These are phyloP conservation scores for Oligia fasciuncula DNA, from an alignment of 2,888 invertebrate genomes.

Conservation along the genomic window DNA sequence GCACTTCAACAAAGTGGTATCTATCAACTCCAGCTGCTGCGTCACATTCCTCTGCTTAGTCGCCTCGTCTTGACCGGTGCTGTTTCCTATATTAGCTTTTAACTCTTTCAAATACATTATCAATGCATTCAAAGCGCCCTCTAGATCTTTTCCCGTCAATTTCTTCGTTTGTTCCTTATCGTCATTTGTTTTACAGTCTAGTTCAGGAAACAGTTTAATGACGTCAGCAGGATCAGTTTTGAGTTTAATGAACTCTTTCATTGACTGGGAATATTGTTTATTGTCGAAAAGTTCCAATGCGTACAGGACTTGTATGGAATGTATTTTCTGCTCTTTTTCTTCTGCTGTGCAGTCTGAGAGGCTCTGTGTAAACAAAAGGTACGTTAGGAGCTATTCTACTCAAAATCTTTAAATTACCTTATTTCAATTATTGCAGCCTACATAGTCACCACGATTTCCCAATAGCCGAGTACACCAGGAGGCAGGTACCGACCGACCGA, in stretches of 20 bases:
- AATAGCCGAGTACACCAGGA: not conserved
- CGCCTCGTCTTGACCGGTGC: conserved; percentile 67
- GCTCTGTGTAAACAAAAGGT: conserved; percentile 89
- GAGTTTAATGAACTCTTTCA: conserved; percentile 96
- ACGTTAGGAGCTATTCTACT: not conserved
- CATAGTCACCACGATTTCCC: not conserved
- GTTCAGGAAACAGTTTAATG: conserved; percentile 97
- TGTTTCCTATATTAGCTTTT: conserved; percentile 88
- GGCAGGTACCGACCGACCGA: not conserved
- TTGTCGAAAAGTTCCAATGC: conserved; percentile 97
- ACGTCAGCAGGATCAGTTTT: conserved; percentile 98
- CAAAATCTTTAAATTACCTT: not conserved
- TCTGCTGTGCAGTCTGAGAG: conserved; percentile 95
- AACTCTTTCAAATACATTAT: conserved; percentile 97
- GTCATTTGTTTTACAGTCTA: conserved; percentile 90
- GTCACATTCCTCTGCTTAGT: conserved; percentile 77
- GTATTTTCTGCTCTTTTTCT: conserved; percentile 94
- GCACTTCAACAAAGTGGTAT: conserved; percentile 98
- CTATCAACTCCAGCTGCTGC: conserved; percentile 95
- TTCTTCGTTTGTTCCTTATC: conserved; percentile 78
- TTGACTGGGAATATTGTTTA: conserved; percentile 96
- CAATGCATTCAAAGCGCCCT: conserved; percentile 96
- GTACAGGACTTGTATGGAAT: conserved; percentile 96
- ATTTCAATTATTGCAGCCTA: not conserved
- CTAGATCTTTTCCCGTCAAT: conserved; percentile 95